These are phyloP conservation scores for Lampris incognitus DNA, from an alignment of 2,113 vertebrate species.

Conservation along the genomic window DNA sequence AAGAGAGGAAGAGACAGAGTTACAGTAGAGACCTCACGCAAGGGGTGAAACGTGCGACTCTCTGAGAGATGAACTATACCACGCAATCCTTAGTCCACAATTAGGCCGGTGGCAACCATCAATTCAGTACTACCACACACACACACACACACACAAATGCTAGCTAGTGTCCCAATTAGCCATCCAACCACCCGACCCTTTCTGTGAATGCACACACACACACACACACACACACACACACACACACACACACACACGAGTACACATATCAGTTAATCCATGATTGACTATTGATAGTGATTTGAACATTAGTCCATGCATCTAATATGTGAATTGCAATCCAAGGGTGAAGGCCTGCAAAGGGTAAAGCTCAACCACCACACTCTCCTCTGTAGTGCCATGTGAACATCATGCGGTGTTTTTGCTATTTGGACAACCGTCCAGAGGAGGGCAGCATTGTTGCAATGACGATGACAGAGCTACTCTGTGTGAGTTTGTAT, in stretches of 20 bases:
- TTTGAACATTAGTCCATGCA: too few relatives aligned
- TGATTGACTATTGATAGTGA: not conserved
- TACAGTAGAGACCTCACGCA: slow-evolving; percentile 18
- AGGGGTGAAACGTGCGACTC: slow-evolving; percentile 45
- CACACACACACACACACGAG: not conserved
- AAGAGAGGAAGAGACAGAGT: slow-evolving; percentile 19
- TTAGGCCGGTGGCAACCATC: slow-evolving; percentile 46
- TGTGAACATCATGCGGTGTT: slow-evolving; percentile 29
- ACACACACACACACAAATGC: not conserved
- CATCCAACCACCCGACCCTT: slow-evolving; percentile 37
- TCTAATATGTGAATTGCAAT: not conserved
- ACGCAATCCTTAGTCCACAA: slow-evolving; percentile 35
- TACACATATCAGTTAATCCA: slow-evolving; percentile 40
- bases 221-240: slow-evolving; percentile 14
- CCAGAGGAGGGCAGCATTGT: slow-evolving; percentile 70
- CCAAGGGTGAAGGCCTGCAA: not conserved
- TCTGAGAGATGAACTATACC: slow-evolving; percentile 26
- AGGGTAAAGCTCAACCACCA: not conserved
- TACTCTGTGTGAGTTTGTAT: not conserved
- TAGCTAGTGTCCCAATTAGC: slow-evolving; percentile 33
- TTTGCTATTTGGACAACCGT: slow-evolving; percentile 28
- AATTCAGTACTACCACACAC: slow-evolving; percentile 34
- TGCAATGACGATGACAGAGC: not conserved
- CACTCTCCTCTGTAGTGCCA: not conserved
- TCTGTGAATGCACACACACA: slow-evolving; percentile 11